Base-by-base conservation (phyloP, 2,797 vertebrate genomes). In the Varecia variegata region DNA sequence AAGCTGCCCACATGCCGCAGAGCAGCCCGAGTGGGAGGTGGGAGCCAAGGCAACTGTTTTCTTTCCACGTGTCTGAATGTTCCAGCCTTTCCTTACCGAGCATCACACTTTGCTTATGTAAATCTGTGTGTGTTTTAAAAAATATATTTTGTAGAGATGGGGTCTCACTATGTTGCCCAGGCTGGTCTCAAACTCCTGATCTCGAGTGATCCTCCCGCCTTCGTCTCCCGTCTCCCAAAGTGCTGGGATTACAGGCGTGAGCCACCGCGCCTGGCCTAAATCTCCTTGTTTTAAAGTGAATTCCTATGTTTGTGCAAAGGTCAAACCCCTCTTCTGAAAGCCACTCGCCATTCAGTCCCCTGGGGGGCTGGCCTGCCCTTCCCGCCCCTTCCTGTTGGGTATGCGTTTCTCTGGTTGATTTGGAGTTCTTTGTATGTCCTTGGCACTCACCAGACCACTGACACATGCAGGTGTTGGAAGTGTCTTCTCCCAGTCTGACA, bases 341-440 rank as follows among this genome's bases (percentile, higher is more conserved):
- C 58, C 58, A 30, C 58, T 60, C 2, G 18, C 52, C 52, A 54
- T 54, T 54, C 52, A 5, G 11, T 38, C 20, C 67, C 20, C 67
- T 35, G 35, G 20, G 67, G 21, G 20, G 62, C 13, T 58, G 5
- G 32, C 30, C 25, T 79, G 58, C 62, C 20, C 35, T 38, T 40
- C 50, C 17, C 0, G 6, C 60, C 18, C 32, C 2, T 62, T 32
- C 30, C 54, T 52, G 3, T 17, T 10, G 0, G 1, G 15, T 52
- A 71, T 50, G 43, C n/a, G 43, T 6, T 40, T 60, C 17, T 14
- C 62, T 54, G 18, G 54, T 82, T 45, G 58, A 25, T 58, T 5
- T 58, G 56, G 25, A 58, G 58, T 30, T 60, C 58, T 71, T 73
- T 73, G 40, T 1, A 15, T 0, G 14, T 43, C 15, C 25, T 2